These are phyloP conservation scores for Oxystoma pomonae DNA, from an alignment of 2,888 invertebrate species.

Conservation along the genomic window DNA sequence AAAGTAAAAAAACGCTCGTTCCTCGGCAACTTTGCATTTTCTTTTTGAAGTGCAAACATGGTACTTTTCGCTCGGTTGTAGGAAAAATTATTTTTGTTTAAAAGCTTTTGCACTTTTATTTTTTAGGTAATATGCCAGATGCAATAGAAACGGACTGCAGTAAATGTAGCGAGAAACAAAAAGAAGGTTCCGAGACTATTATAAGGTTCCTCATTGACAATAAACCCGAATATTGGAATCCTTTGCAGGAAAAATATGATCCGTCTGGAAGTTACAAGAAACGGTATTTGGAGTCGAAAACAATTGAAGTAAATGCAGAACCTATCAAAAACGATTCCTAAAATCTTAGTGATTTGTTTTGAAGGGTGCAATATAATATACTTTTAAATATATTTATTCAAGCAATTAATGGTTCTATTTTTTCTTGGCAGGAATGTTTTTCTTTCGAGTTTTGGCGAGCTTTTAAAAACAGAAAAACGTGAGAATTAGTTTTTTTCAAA, in stretches of 20 bases:
- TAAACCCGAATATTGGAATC: slow-evolving; percentile 45
- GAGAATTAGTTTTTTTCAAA: too few relatives aligned
- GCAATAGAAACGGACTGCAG: slow-evolving; percentile 64
- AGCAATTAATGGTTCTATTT: too few relatives aligned
- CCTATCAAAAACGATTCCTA: slow-evolving; percentile 16
- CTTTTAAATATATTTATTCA: too few relatives aligned
- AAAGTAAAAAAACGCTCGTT: too few relatives aligned
- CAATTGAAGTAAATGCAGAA: slow-evolving; percentile 29
- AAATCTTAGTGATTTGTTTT: too few relatives aligned
- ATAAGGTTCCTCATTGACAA: slow-evolving; percentile 59
- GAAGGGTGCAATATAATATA: too few relatives aligned
- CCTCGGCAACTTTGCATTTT: too few relatives aligned
- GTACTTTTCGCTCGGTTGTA: too few relatives aligned
- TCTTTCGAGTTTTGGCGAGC: too few relatives aligned
- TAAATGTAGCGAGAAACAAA: slow-evolving; percentile 65
- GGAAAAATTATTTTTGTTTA: background rate
- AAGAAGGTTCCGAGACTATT: slow-evolving; percentile 59
- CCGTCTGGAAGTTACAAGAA: slow-evolving; percentile 58
- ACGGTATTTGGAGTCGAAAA: slow-evolving; percentile 53
- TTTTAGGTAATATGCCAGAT: slow-evolving; percentile 65
- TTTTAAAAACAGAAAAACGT: too few relatives aligned
- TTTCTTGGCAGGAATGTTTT: too few relatives aligned
- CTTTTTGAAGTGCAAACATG: too few relatives aligned
- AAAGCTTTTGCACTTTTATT: slow-evolving; percentile 15
- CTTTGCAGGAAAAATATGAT: slow-evolving; percentile 48